These are phyloP conservation scores for Leucania comma DNA, from an alignment of 2,888 invertebrate species.

Conservation along the genomic window DNA sequence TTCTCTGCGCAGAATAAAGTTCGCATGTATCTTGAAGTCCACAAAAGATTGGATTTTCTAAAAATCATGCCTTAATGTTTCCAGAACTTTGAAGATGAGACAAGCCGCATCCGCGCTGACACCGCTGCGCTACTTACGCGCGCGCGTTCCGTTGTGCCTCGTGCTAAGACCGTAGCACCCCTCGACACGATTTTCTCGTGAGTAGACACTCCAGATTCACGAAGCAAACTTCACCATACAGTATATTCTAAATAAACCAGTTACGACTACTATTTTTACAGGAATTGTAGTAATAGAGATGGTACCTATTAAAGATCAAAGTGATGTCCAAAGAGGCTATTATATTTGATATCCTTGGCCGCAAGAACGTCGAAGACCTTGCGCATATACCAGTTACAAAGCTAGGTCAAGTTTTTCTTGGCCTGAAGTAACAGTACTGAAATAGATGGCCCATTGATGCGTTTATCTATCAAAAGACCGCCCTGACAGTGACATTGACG, in stretches of 20 bases:
- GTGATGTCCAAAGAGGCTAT: slow-evolving; percentile 11
- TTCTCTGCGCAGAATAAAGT: not conserved
- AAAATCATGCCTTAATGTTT: slow-evolving; percentile 55
- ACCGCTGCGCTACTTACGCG: slow-evolving; percentile 94
- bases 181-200: slow-evolving; percentile 91
- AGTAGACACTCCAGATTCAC: slow-evolving; percentile 65
- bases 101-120: slow-evolving; percentile 94
- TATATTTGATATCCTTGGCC: slow-evolving; percentile 48
- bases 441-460: slow-evolving; percentile 86
- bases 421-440: slow-evolving; percentile 79
- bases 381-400: slow-evolving; percentile 66
- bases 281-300: not conserved
- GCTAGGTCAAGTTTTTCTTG: slow-evolving; percentile 83
- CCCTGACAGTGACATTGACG: slow-evolving; percentile 88
- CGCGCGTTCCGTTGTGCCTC: slow-evolving; percentile 94
- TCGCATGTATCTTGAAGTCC: not conserved
- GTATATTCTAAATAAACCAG: no score
- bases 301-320: not conserved
- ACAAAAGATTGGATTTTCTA: not conserved
- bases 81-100: slow-evolving; percentile 96
- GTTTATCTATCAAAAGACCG: slow-evolving; percentile 80
- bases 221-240: no score
- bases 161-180: slow-evolving; percentile 91
- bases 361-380: slow-evolving; percentile 67
- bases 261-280: not conserved